Percentiles rank a stretch among this genome's conserved stretches.
Conservation (phyloP, 2,797 vertebrate species). For the Petrocephalus schoutedeni region DNA sequence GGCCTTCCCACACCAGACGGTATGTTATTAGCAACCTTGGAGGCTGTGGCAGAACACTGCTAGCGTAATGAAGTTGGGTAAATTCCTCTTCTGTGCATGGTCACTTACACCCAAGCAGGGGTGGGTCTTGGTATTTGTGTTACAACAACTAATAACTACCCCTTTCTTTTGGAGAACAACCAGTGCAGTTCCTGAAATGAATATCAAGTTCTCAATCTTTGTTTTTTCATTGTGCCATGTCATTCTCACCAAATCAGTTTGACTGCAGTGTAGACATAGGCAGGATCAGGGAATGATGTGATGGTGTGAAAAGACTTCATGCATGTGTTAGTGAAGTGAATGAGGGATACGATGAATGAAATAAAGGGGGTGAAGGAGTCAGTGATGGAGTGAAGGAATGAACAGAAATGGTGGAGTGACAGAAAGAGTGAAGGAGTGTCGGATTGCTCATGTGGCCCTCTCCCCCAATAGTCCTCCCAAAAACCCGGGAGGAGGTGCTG, state of each 20-base stretch:
- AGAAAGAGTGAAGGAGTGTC: neutral
- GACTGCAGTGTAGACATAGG: neutral
- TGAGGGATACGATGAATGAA: neutral
- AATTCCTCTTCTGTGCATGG: neutral
- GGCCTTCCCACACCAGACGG: constrained; percentile 70
- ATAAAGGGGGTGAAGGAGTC: neutral
- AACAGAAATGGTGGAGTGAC: neutral
- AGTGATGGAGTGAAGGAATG: neutral
- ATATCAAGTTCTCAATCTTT: neutral
- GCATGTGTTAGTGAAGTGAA: neutral
- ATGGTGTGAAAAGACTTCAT: neutral
- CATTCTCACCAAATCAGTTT: neutral
- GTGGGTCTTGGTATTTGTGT: neutral
- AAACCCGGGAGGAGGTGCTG: constrained; percentile 59
- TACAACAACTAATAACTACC: neutral
- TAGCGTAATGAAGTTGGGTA: neutral
- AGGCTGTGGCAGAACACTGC: neutral
- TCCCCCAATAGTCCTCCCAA: constrained; percentile 58
- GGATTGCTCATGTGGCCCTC: neutral
- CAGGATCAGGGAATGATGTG: neutral
- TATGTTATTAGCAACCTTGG: constrained; percentile 39
- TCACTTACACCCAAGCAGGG: neutral
- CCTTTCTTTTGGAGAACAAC: neutral
- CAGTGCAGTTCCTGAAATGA: neutral
- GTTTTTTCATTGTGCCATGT: neutral